phyloP scores from a whole-genome alignment of 1,140 invertebrate species.

The Anoplophora glabripennis region DNA sequence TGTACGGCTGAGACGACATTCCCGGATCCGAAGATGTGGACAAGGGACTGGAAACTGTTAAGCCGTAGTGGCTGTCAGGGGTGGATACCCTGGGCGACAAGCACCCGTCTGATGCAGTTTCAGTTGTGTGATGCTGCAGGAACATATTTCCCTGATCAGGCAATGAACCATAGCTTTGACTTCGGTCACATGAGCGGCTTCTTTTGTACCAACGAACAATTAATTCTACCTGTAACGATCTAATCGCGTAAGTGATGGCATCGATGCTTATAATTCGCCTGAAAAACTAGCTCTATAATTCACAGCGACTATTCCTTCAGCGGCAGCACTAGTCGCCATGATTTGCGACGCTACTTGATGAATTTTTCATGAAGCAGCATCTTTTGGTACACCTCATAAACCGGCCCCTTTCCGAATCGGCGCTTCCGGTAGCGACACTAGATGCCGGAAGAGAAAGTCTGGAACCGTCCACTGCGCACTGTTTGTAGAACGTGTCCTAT shows the following conservation, averaged over 20 bases:
- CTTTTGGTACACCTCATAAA: neutral
- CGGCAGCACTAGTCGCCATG: neutral
- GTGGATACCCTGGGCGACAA: conserved; percentile 41
- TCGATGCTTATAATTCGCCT: neutral
- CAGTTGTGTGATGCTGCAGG: conserved; percentile 30
- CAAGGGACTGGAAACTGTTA: conserved; percentile 37
- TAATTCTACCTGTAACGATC: neutral
- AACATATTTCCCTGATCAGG: conserved; percentile 25
- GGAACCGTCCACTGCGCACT: neutral
- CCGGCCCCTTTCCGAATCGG: neutral
- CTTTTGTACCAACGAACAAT: neutral
- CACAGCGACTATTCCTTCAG: neutral
- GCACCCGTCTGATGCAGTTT: conserved; percentile 40
- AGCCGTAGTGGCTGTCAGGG: conserved; percentile 39
- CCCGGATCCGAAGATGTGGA: conserved; percentile 40
- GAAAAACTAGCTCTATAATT: neutral
- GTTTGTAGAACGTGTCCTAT: conserved; percentile 1
- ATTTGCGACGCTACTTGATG: neutral
- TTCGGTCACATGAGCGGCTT: neutral
- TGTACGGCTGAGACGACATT: conserved; percentile 45
- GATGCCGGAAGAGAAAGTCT: conserved; percentile 6
- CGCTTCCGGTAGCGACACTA: neutral
- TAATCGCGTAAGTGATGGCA: neutral
- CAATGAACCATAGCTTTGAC: no score
- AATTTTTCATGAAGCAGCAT: neutral